A percentile compares a stretch with the other conserved stretches of the same genome.
phyloP scores from a whole-genome alignment of 2,888 invertebrate genomes.

The Pheosia gnoma region DNA sequence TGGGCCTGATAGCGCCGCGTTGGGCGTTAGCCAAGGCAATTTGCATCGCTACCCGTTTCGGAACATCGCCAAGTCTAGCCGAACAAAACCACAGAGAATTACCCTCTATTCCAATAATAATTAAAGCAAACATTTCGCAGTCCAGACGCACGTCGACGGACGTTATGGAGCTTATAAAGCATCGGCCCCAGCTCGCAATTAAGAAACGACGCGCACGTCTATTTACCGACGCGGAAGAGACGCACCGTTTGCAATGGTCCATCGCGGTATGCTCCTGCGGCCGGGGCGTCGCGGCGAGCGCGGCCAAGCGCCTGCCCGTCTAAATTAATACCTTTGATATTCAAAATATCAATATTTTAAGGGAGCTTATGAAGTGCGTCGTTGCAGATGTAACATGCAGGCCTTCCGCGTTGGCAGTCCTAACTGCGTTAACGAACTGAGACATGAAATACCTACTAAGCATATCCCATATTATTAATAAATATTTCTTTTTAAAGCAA shows the following conservation, averaged over 20 bases:
- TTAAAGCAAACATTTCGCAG: conserved; percentile 83
- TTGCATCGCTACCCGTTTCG: conserved; percentile 84
- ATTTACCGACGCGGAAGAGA: conserved; percentile 82
- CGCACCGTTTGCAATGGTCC: conserved; percentile 77
- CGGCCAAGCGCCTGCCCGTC: conserved; percentile 68
- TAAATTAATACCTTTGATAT: conserved; percentile 83
- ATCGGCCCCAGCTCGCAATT: conserved; percentile 79
- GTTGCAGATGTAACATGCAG: conserved; percentile 60
- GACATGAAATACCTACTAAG: conserved; percentile 45
- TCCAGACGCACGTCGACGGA: conserved; percentile 76
- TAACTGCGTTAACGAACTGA: conserved; percentile 65
- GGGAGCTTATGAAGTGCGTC: conserved; percentile 74
- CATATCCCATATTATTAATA: too few relatives aligned
- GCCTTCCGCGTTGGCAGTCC: conserved; percentile 76
- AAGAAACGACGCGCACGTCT: conserved; percentile 79
- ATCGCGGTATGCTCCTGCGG: conserved; percentile 65
- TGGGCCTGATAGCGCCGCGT: conserved; percentile 76
- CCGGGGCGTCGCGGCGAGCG: conserved; percentile 45
- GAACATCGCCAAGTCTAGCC: conserved; percentile 84
- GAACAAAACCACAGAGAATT: conserved; percentile 84
- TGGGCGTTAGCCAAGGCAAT: conserved; percentile 83
- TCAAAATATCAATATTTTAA: conserved; percentile 81
- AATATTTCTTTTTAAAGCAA: too few relatives aligned
- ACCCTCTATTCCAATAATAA: conserved; percentile 85
- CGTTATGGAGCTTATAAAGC: conserved; percentile 83